Evolutionary conservation across 2,797 vertebrate genomes (phyloP).

Genomic region (Crocidura indochinensis): DNA sequence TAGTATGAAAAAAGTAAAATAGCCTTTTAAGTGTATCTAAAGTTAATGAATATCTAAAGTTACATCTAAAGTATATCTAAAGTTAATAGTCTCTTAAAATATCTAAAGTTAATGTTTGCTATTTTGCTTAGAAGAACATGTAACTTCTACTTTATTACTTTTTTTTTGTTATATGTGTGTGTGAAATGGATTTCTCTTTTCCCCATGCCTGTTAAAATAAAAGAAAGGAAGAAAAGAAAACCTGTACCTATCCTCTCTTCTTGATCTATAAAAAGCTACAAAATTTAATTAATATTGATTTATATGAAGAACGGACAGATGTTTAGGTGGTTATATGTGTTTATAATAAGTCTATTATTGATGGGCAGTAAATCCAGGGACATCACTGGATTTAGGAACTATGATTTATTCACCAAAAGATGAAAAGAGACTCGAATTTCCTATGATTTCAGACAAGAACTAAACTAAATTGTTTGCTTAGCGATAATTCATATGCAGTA

Average conservation of each 20-base stretch:
- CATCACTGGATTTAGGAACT: slow-evolving; percentile 57
- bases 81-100: no score
- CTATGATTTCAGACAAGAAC: slow-evolving; percentile 43
- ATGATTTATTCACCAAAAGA: slow-evolving; percentile 37
- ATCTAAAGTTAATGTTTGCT: slow-evolving; percentile 42
- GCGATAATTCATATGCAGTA: slow-evolving; percentile 32
- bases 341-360: slow-evolving; percentile 60
- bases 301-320: slow-evolving; percentile 54
- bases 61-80: no score
- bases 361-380: not conserved
- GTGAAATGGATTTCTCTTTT: slow-evolving; percentile 37
- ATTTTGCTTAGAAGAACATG: slow-evolving; percentile 17
- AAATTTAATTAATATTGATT: slow-evolving; percentile 79
- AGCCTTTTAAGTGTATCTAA: not conserved
- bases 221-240: slow-evolving; percentile 23
- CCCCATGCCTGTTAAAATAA: slow-evolving; percentile 31
- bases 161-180: slow-evolving; percentile 20
- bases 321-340: slow-evolving; percentile 43
- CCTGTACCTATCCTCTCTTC: slow-evolving; percentile 15
- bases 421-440: slow-evolving; percentile 62
- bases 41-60: not conserved
- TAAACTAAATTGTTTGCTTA: slow-evolving; percentile 21
- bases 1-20: no score
- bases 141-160: slow-evolving; percentile 49
- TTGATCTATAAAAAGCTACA: slow-evolving; percentile 42